Evolutionary conservation across 2,888 invertebrate species (phyloP).

Genomic region (Hypercompe scribonia): DNA sequence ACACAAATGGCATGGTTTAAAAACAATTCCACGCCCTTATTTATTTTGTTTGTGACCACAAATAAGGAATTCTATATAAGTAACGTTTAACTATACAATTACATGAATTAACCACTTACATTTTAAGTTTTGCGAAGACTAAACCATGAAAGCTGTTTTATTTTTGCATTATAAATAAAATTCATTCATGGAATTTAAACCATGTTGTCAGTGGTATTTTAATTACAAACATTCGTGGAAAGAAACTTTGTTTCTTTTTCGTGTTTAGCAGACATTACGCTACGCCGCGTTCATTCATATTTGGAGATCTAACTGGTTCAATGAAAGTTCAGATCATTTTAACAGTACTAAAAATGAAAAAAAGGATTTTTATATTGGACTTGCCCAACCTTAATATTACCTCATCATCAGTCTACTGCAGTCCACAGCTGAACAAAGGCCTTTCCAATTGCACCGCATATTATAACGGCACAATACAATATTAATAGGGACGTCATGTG

Average conservation of each 20-base stretch:
- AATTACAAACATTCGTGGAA: neutral
- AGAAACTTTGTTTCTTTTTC: neutral
- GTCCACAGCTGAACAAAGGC: too few species aligned
- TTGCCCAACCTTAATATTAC: too few species aligned
- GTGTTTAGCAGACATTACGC: neutral
- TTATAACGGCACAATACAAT: too few species aligned
- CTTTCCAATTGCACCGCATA: too few species aligned
- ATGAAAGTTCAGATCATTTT: neutral
- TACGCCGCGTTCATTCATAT: neutral
- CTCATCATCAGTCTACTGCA: too few species aligned
- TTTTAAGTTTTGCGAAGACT: neutral
- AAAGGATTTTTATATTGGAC: too few species aligned
- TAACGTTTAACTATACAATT: neutral
- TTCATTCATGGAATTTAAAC: neutral
- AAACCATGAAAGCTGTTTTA: neutral
- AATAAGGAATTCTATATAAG: neutral
- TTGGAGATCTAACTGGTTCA: neutral
- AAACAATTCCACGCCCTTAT: neutral
- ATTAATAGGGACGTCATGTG: too few species aligned
- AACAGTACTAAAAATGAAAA: neutral
- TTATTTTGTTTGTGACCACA: neutral
- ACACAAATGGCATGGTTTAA: neutral
- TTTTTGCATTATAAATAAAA: slow-evolving; percentile 1
- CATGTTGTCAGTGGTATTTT: neutral
- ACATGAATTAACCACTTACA: neutral